Evolutionary conservation across 1,140 invertebrate species (phyloP).

Genomic region (Ceratitis capitata): DNA sequence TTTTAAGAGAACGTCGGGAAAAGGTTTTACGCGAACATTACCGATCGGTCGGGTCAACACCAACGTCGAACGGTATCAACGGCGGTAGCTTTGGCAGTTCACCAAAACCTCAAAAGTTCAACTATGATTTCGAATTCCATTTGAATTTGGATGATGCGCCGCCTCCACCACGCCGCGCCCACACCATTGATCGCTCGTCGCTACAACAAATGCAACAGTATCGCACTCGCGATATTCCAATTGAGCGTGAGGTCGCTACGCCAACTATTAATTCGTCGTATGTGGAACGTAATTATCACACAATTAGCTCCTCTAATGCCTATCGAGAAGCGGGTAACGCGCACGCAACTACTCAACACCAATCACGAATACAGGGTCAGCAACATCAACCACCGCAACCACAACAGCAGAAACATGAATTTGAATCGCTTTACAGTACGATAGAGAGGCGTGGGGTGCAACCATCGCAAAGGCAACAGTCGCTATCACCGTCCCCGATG

Average conservation of each 20-base stretch:
- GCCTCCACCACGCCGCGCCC: constrained; percentile 23
- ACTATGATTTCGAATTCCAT: constrained; percentile 61
- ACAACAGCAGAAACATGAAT: constrained; percentile 40
- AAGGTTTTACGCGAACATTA: constrained; percentile 59
- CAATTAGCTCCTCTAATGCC: constrained; percentile 52
- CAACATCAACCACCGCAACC: not conserved
- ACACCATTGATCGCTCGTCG: constrained; percentile 49
- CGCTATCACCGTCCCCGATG: not conserved
- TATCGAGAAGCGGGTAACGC: constrained; percentile 42
- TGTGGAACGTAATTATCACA: constrained; percentile 64
- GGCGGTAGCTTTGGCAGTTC: not conserved
- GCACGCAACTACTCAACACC: constrained; percentile 39
- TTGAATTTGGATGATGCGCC: constrained; percentile 52
- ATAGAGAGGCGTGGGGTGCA: constrained; percentile 1
- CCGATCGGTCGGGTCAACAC: constrained; percentile 33
- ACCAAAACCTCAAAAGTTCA: constrained; percentile 49
- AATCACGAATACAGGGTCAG: constrained; percentile 37
- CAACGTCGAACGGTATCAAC: not conserved
- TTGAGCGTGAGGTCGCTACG: constrained; percentile 25
- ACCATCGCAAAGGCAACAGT: constrained; percentile 38
- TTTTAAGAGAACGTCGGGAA: constrained; percentile 61
- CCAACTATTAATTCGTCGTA: constrained; percentile 43
- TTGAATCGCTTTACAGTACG: constrained; percentile 40
- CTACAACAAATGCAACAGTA: constrained; percentile 49
- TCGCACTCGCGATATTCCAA: constrained; percentile 52